These are phyloP conservation scores for Dendrocincla fuliginosa DNA, from an alignment of 2,797 vertebrate species.

Conservation along the genomic window DNA sequence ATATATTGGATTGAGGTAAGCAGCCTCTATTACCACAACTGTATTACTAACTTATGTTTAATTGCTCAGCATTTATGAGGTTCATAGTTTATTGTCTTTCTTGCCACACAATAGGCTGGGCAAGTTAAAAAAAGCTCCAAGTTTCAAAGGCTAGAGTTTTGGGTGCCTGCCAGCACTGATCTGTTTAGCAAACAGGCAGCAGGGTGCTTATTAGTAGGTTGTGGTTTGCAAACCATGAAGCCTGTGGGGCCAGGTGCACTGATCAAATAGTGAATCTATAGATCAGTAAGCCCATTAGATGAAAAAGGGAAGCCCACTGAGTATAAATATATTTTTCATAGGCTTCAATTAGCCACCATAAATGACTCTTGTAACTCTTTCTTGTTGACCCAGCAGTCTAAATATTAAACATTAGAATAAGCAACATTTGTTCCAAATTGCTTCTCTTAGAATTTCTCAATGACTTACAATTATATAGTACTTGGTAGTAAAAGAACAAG, in stretches of 20 bases:
- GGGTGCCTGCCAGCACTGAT: constrained; percentile 78
- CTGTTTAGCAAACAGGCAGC: constrained; percentile 82
- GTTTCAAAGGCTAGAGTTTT: constrained; percentile 78
- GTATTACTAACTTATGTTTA: constrained; percentile 74
- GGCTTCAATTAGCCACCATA: constrained; percentile 69
- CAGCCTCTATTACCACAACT: constrained; percentile 74
- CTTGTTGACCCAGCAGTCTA: constrained; percentile 71
- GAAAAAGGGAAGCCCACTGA: constrained; percentile 52
- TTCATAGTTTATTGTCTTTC: constrained; percentile 76
- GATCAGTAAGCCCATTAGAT: constrained; percentile 68
- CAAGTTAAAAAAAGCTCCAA: constrained; percentile 75
- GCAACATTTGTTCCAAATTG: constrained; percentile 69
- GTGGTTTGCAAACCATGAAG: constrained; percentile 78
- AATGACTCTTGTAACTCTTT: constrained; percentile 69
- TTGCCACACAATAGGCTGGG: constrained; percentile 74
- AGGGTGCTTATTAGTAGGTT: constrained; percentile 81
- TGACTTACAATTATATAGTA: constrained; percentile 62
- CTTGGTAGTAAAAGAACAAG: constrained; percentile 57
- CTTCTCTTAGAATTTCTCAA: constrained; percentile 60
- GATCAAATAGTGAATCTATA: constrained; percentile 77
- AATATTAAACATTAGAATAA: constrained; percentile 76
- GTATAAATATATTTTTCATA: constrained; percentile 66
- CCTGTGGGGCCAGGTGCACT: constrained; percentile 73
- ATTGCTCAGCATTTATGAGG: constrained; percentile 75
- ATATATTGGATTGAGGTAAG: constrained; percentile 71